Conservation (phyloP, 2,888 invertebrate species). For the Subacronicta megacephala region DNA sequence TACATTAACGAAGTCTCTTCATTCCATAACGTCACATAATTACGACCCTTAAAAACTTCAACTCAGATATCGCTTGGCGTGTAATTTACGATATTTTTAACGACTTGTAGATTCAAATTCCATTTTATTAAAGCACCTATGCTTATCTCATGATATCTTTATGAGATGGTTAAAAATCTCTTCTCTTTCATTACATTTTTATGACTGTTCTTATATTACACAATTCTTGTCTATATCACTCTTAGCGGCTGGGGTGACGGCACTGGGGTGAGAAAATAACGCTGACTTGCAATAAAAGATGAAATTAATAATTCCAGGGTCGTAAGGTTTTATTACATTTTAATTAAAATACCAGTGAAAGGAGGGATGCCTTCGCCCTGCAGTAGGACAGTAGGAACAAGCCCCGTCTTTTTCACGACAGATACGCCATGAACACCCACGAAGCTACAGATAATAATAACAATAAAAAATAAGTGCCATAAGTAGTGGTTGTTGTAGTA, state of each 20-base stretch:
- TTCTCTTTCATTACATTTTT: constrained; percentile 70
- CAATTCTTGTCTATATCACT: constrained; percentile 59
- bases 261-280: constrained; percentile 53
- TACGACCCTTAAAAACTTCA: constrained; percentile 23
- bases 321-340: constrained; percentile 15
- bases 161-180: constrained; percentile 71
- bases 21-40: constrained; percentile 6
- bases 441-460: too few relatives aligned
- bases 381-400: too few relatives aligned
- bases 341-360: too few relatives aligned
- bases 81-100: constrained; percentile 72
- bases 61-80: constrained; percentile 42
- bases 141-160: constrained; percentile 73
- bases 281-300: constrained; percentile 57
- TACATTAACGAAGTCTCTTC: constrained; percentile 2
- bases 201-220: constrained; percentile 63
- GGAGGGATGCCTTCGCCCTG: too few relatives aligned
- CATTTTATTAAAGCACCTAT: constrained; percentile 69
- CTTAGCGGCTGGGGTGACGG: constrained; percentile 54
- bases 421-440: too few relatives aligned
- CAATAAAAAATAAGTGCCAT: too few relatives aligned
- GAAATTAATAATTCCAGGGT: constrained; percentile 54
- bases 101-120: constrained; percentile 70
- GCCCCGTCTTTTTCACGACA: too few relatives aligned
- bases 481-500: too few relatives aligned